Evolutionary conservation across 2,797 vertebrate species (phyloP).

Genomic region (Pipistrellus nathusii): DNA sequence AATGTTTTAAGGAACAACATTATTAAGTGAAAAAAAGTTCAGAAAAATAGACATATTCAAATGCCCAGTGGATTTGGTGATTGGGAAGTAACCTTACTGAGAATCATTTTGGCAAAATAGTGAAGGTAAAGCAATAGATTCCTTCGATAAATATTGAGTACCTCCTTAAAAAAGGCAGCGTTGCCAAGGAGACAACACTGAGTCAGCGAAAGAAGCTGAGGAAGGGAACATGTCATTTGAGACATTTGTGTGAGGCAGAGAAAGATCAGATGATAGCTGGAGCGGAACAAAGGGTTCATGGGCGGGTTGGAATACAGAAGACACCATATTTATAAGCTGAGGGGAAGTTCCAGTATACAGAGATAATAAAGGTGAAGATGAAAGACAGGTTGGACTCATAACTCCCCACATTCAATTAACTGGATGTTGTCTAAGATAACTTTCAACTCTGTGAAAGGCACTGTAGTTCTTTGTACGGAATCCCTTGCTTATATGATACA

Average conservation of each 20-base stretch:
- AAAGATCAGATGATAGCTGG: background rate
- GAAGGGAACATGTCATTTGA: background rate
- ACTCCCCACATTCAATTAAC: background rate
- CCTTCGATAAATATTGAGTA: background rate
- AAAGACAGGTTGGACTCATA: background rate
- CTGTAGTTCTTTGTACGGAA: background rate
- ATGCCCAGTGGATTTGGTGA: background rate
- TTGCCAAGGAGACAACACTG: background rate
- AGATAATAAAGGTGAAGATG: background rate
- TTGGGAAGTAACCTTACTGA: background rate
- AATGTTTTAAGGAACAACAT: background rate
- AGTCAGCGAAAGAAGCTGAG: background rate
- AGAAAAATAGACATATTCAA: constrained; percentile 29
- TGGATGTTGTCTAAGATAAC: background rate
- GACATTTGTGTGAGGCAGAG: background rate
- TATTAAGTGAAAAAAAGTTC: background rate
- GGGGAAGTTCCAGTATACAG: background rate
- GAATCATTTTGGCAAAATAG: background rate
- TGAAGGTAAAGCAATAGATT: background rate
- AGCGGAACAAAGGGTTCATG: background rate
- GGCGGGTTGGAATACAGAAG: background rate
- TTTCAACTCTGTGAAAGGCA: background rate
- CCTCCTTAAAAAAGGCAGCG: background rate
- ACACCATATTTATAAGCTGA: background rate
- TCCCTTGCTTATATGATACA: background rate